Conservation (phyloP, 2,888 invertebrate species). For the Drosophila buzzatii region DNA sequence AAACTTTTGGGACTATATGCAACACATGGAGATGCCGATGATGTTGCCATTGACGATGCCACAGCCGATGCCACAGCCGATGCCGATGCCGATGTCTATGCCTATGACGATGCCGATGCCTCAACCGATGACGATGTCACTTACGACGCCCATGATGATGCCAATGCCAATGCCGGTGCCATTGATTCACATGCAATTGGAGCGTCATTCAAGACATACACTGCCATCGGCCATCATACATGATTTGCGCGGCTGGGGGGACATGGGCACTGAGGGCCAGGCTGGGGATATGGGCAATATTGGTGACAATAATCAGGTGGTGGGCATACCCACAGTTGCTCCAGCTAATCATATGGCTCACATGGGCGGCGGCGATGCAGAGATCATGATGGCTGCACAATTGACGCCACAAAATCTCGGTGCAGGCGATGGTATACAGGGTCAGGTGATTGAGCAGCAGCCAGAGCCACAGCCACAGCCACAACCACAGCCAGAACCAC, state of each 20-base stretch:
- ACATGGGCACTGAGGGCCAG: constrained; percentile 16
- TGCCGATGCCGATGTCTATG: constrained; percentile 3
- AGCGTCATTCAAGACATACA: constrained; percentile 16
- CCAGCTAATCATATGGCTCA: constrained; percentile 31
- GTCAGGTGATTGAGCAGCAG: not conserved
- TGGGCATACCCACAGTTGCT: constrained; percentile 36
- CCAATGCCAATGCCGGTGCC: constrained; percentile 4
- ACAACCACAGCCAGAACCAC: not conserved
- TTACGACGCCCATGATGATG: constrained; percentile 5
- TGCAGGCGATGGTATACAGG: constrained; percentile 40
- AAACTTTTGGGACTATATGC: constrained; percentile 23
- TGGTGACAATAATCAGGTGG: constrained; percentile 45
- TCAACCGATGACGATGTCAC: not conserved
- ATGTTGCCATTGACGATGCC: constrained; percentile 14
- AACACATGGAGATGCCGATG: constrained; percentile 26
- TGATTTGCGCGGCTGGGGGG: not conserved
- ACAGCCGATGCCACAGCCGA: not conserved
- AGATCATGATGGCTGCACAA: constrained; percentile 17
- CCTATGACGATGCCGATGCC: not conserved
- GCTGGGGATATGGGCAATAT: constrained; percentile 41
- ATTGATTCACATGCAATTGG: constrained; percentile 1
- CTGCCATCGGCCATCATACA: not conserved
- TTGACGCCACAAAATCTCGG: constrained; percentile 26
- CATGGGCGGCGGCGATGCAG: constrained; percentile 56
- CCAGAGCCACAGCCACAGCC: not conserved